Evolutionary conservation across 2,113 vertebrate genomes (phyloP).

Genomic region (Bubo bubo): DNA sequence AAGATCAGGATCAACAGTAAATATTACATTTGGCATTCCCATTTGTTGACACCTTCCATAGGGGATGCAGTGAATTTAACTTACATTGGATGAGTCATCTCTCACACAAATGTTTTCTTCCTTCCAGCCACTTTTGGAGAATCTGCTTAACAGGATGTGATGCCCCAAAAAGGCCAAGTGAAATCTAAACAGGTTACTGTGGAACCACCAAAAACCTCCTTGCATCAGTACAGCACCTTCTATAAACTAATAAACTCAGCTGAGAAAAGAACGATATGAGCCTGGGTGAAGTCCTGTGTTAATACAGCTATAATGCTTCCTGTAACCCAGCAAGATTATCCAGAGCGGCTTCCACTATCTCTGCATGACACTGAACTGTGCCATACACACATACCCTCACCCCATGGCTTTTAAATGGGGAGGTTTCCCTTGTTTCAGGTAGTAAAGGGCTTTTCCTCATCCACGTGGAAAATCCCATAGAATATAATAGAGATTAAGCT

Average conservation of each 20-base stretch:
- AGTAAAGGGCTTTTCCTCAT: neutral
- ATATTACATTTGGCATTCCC: neutral
- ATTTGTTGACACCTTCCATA: neutral
- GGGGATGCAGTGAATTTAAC: neutral
- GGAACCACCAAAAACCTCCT: neutral
- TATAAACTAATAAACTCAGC: neutral
- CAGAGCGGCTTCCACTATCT: neutral
- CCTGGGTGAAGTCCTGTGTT: neutral
- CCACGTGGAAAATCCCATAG: neutral
- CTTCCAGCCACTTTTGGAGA: neutral
- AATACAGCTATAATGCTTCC: neutral
- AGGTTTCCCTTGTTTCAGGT: neutral
- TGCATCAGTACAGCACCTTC: neutral
- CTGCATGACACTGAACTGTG: neutral
- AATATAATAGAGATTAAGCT: neutral
- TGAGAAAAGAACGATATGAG: neutral
- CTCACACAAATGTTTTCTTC: neutral
- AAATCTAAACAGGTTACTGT: neutral
- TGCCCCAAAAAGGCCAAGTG: neutral
- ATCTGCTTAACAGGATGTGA: neutral
- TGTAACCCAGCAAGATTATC: neutral
- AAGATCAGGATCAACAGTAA: neutral
- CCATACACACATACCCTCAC: accelerated
- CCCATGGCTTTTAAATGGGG: neutral
- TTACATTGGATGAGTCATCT: neutral